Base-by-base conservation (phyloP, 2,888 invertebrate genomes). In the Ferdinandea cuprea region DNA sequence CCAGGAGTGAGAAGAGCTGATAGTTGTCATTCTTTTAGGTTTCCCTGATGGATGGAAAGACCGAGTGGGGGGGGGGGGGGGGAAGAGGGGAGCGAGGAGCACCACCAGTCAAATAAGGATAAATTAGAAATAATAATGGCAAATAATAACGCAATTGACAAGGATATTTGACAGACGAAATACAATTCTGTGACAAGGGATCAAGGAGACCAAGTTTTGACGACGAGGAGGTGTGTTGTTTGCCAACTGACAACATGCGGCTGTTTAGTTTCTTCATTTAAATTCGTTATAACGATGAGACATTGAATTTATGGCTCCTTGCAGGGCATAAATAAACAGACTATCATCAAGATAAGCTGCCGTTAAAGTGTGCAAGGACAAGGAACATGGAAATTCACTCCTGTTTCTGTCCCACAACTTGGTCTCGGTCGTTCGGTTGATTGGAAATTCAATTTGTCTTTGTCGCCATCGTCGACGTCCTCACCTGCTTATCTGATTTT, bases 111-210 rank as follows among this genome's bases (percentile, higher is more conserved):
- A 15, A 52, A 52, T 52, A 46, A 50, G 61, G 61, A 66, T 72
- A 68, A 78, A 78, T 83, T 83, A 73, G 78, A 73, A 73, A 72
- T 63, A 72, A 77, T 77, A 83, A 83, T 78, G 66, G 68, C 68
- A 83, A 83, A 73, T 73, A 83, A 68, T 63, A 72, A 68, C 72
- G 72, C 68, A 78, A 83, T 83, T 83, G 83, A 78, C 83, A 83
- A 63, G 61, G 72, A 73, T 68, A 68, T 79, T 79, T 68, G 68
- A 68, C 74, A 74, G 68, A 52, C 40, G 46, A 19, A 40, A 73
- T 25, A 25, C 5, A 25, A 3, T 32, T 73, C 4, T 37, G 78
- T 72, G 52, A 72, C 58, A 72, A 59, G 69, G 30, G 56, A 63
- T 71, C 44, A n/a, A n/a, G n/a, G n/a, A n/a, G n/a, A n/a, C n/a